Percentiles rank a stretch among this genome's conserved stretches.
Conservation (phyloP, 2,797 vertebrate genomes). For the Lepilemur ruficaudatus region DNA sequence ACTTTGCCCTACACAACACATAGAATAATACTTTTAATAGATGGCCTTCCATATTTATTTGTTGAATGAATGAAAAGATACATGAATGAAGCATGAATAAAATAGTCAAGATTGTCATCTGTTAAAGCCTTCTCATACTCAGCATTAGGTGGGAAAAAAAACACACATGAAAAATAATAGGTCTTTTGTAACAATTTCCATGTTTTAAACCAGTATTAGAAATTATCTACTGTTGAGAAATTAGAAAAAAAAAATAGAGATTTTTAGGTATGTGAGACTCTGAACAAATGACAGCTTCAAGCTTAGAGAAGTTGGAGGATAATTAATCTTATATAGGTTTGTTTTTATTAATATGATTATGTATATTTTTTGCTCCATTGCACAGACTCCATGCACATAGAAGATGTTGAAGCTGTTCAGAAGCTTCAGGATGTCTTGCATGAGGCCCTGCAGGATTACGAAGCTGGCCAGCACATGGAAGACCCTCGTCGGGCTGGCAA, state of each 20-base stretch:
- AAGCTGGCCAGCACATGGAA: slow-evolving; percentile 96
- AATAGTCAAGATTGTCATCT: not conserved
- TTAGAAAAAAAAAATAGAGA: not conserved
- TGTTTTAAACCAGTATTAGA: not conserved
- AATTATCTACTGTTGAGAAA: not conserved
- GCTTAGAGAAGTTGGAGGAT: accelerated
- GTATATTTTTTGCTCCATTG: slow-evolving; percentile 47
- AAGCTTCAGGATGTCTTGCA: slow-evolving; percentile 99
- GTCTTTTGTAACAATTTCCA: not conserved
- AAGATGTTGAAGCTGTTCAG: slow-evolving; percentile 98
- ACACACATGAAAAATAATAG: not conserved
- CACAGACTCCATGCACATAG: slow-evolving; percentile 99
- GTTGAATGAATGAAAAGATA: not conserved
- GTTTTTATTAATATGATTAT: accelerated
- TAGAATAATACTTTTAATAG: not conserved
- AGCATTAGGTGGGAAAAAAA: not conserved
- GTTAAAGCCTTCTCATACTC: not conserved
- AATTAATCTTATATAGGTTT: not conserved
- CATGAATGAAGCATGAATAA: not conserved
- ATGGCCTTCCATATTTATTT: not conserved
- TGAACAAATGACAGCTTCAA: not conserved
- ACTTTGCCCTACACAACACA: not conserved
- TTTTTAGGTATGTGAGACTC: not conserved
- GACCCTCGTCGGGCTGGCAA: slow-evolving; percentile 98
- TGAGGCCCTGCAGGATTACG: slow-evolving; percentile 98